A percentile compares a stretch with the other conserved stretches of the same genome.
Evolutionary conservation across 2,113 vertebrate species (phyloP).

Genomic region (Catharus bicknelli): DNA sequence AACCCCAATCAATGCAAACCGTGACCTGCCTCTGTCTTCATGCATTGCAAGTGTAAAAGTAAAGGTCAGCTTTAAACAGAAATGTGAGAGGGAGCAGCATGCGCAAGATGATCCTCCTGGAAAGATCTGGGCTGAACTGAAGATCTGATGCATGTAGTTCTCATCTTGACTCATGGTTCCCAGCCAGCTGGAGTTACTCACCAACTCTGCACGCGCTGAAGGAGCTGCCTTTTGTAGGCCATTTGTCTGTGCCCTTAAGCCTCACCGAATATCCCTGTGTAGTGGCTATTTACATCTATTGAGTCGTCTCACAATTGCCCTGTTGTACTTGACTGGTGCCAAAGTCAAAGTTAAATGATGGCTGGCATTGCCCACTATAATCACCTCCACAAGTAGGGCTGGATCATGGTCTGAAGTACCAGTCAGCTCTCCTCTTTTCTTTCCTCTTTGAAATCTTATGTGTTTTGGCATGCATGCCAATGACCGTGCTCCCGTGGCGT

Average conservation of each 20-base stretch:
- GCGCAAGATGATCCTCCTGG: neutral
- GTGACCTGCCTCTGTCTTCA: neutral
- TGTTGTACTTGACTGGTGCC: constrained; percentile 13
- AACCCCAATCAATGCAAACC: neutral
- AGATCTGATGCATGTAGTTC: neutral
- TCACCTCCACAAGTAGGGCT: neutral
- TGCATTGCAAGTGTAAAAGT: neutral
- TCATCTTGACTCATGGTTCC: neutral
- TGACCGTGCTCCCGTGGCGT: constrained; percentile 40
- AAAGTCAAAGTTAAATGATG: neutral
- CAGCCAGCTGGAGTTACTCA: neutral
- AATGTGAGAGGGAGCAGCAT: neutral
- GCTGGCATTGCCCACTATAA: neutral
- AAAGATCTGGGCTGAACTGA: neutral
- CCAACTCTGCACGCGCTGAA: fast-evolving
- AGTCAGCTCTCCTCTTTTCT: constrained; percentile 28
- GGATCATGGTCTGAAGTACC: constrained; percentile 21
- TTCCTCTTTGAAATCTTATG: constrained; percentile 29
- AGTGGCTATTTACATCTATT: neutral
- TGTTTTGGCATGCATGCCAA: constrained; percentile 43
- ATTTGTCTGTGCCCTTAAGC: neutral
- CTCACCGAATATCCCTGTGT: neutral
- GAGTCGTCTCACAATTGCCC: neutral
- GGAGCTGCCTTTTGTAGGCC: neutral
- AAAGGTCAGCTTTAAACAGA: neutral